Base-by-base conservation (phyloP, 2,888 invertebrate genomes). In the Meta bourneti region DNA sequence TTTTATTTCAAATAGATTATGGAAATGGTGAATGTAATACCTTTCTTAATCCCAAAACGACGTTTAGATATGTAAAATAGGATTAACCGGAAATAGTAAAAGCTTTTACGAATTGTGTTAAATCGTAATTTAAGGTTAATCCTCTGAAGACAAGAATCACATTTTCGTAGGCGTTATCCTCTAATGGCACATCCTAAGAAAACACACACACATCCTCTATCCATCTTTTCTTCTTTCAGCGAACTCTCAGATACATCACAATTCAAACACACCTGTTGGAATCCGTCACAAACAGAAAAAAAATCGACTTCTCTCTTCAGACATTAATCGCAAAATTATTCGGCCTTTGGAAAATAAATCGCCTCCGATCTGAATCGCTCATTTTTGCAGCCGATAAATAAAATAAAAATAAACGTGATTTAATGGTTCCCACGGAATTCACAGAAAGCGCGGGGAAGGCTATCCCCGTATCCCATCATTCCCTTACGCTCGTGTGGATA, bases 401-500 rank as follows among this genome's bases (percentile, higher is more conserved):
- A 9, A 61, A 61, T 9, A 61, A 61, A 61, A 51, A n/a, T 54
- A 83, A 74, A 77, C 7, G 48, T 19, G 48, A 13, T 77, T 77
- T 77, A 85, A 69, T 77, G 77, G 74, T 69, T 11, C 61, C 79
- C 51, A 49, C 49, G 16, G 49, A 77, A 77, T 49, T 48, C 51
- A 49, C 77, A 13, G 61, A 16, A 75, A 52, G 51, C 51, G 52
- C n/a, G 54, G 69, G 77, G 85, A 77, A 85, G 20, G 77, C 77
- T 9, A 71, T 69, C 74, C 48, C 52, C 52, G 6, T 75, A 13
- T n/a, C 74, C 77, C 74, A 77, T 89, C 89, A 77, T 70, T 89
- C 85, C 52, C 89, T 88, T 81, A 84, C 79, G 84, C 78, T 72
- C 72, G 51, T 84, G 61, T 90, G 90, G 79, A 61, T 81, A 19